phyloP scores from a whole-genome alignment of 2,113 vertebrate species.

The Gadus macrocephalus region DNA sequence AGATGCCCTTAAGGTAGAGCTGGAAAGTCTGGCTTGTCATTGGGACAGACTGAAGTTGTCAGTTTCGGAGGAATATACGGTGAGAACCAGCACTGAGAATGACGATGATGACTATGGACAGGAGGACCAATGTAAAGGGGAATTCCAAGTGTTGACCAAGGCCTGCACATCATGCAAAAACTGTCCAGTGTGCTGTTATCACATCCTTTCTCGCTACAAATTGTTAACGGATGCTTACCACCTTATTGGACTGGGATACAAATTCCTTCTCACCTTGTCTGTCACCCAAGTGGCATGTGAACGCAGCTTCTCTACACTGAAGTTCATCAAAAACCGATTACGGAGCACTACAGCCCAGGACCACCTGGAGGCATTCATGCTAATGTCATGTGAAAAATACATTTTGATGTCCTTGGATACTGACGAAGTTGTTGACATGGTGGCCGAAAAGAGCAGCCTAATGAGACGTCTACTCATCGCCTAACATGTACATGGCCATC shows the following conservation, averaged over 20 bases:
- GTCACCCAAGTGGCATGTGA: constrained; percentile 23
- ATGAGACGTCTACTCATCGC: not conserved
- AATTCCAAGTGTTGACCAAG: constrained; percentile 5
- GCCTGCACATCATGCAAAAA: constrained; percentile 23
- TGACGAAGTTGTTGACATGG: constrained; percentile 6
- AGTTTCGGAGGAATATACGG: constrained; percentile 11
- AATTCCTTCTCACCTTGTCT: constrained; percentile 18
- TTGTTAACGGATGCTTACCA: constrained; percentile 12
- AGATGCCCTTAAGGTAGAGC: constrained; percentile 8
- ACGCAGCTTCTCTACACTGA: too few species aligned
- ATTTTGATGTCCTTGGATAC: constrained; percentile 12
- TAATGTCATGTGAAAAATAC: constrained; percentile 14
- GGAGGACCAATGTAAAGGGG: too few species aligned
- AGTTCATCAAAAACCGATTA: constrained; percentile 3
- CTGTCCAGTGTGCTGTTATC: constrained; percentile 21
- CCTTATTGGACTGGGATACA: constrained; percentile 20
- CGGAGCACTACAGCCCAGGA: constrained; percentile 6
- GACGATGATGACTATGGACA: not conserved
- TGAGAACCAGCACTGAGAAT: not conserved
- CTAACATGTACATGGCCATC: too few species aligned
- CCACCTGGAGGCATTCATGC: constrained; percentile 9
- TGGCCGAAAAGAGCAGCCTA: constrained; percentile 17
- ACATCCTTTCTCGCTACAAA: constrained; percentile 12
- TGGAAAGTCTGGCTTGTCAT: constrained; percentile 8
- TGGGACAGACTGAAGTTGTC: constrained; percentile 33